Conservation (phyloP, 2,113 vertebrate species). For the Tachysurus fulvidraco region DNA sequence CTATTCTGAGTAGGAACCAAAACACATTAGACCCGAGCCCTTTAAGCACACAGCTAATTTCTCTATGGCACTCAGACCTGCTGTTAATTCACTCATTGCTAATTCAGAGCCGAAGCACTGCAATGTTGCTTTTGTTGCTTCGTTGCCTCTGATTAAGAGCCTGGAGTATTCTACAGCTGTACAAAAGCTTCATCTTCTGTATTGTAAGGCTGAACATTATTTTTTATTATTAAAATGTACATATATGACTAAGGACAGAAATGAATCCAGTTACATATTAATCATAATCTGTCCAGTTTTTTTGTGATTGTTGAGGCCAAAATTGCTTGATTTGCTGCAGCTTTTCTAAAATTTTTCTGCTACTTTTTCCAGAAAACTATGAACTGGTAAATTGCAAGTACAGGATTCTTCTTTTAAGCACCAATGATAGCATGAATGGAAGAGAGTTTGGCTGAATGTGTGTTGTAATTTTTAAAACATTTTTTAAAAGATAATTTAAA, state of each 20-base stretch:
- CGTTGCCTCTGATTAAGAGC: conserved; percentile 48
- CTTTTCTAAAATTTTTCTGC: too few relatives aligned
- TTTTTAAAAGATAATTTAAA: too few relatives aligned
- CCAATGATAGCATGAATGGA: too few relatives aligned
- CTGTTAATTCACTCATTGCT: conserved; percentile 49
- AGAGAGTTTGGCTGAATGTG: too few relatives aligned
- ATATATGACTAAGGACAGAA: neutral
- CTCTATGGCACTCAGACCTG: conserved; percentile 34
- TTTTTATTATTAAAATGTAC: neutral
- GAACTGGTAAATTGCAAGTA: too few relatives aligned
- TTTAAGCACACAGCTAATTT: conserved; percentile 51
- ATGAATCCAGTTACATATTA: neutral
- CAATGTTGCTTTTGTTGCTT: conserved; percentile 24
- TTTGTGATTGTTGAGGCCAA: too few relatives aligned
- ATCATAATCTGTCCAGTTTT: neutral
- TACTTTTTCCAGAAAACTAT: too few relatives aligned
- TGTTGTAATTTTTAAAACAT: too few relatives aligned
- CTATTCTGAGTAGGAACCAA: conserved; percentile 36
- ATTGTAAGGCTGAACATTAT: neutral
- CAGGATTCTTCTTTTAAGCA: too few relatives aligned
- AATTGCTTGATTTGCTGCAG: too few relatives aligned
- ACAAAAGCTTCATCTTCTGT: conserved; percentile 2
- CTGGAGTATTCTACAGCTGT: conserved; percentile 16
- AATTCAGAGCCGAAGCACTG: conserved; percentile 36
- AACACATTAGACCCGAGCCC: conserved; percentile 34